A percentile compares a stretch with the other conserved stretches of the same genome.
Conservation (phyloP, 2,888 invertebrate genomes). For the Polymixis flavicincta region DNA sequence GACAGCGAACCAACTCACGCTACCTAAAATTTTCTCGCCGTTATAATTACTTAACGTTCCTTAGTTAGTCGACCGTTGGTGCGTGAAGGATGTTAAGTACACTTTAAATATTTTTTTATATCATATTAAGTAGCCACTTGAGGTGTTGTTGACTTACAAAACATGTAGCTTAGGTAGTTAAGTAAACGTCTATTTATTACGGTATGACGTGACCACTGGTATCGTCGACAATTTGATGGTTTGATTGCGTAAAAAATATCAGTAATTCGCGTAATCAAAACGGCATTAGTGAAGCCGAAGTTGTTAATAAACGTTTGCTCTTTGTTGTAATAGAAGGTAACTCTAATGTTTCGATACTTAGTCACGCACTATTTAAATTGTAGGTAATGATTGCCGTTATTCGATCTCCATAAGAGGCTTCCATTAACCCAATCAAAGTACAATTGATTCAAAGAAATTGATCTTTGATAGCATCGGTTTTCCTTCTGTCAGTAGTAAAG, state of each 20-base stretch:
- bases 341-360: slow-evolving; percentile 76
- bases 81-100: slow-evolving; percentile 65
- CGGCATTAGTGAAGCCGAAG: slow-evolving; percentile 81
- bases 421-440: slow-evolving; percentile 54
- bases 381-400: slow-evolving; percentile 59
- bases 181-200: slow-evolving; percentile 78
- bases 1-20: slow-evolving; percentile 54
- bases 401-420: slow-evolving; percentile 51
- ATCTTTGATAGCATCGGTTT: slow-evolving; percentile 50
- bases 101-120: slow-evolving; percentile 68
- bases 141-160: slow-evolving; percentile 68
- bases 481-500: slow-evolving; percentile 27
- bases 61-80: slow-evolving; percentile 56
- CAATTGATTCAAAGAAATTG: slow-evolving; percentile 48
- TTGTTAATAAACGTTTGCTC: slow-evolving; percentile 75
- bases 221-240: slow-evolving; percentile 70
- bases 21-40: slow-evolving; percentile 58
- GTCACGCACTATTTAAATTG: slow-evolving; percentile 74
- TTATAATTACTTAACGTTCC: slow-evolving; percentile 59
- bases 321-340: slow-evolving; percentile 67
- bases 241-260: slow-evolving; percentile 78
- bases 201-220: slow-evolving; percentile 77
- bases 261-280: slow-evolving; percentile 87
- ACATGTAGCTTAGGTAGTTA: slow-evolving; percentile 69
- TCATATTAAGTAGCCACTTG: slow-evolving; percentile 64